phyloP scores from a whole-genome alignment of 1,140 invertebrate genomes.

The Drosophila littoralis region DNA sequence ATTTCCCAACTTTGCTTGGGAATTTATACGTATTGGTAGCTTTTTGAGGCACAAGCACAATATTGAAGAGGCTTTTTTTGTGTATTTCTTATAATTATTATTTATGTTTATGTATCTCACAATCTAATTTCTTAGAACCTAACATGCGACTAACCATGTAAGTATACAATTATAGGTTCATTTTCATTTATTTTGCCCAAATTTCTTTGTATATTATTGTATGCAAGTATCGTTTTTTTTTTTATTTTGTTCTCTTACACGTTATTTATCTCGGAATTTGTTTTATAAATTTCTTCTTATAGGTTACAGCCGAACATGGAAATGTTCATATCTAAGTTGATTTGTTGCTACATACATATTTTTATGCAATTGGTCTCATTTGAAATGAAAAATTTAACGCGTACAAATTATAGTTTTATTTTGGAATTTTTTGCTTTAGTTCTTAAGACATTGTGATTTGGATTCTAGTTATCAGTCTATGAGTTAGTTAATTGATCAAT shows the following conservation, averaged over 20 bases:
- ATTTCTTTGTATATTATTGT: background rate
- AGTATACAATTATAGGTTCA: conserved; percentile 65
- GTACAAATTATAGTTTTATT: conserved; percentile 69
- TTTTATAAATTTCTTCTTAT: conserved; percentile 50
- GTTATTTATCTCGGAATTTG: conserved; percentile 12
- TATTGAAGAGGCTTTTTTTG: conserved; percentile 41
- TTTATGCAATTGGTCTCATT: conserved; percentile 71
- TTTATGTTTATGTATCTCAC: conserved; percentile 62
- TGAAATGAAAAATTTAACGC: conserved; percentile 47
- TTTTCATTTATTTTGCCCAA: conserved; percentile 28
- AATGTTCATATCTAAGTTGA: conserved; percentile 62
- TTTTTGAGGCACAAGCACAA: conserved; percentile 48
- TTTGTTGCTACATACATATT: conserved; percentile 43
- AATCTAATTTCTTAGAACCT: conserved; percentile 76
- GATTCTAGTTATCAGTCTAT: conserved; percentile 54
- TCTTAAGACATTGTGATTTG: conserved; percentile 64
- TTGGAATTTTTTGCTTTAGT: conserved; percentile 37
- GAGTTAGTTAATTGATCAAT: conserved; percentile 35
- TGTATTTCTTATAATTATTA: conserved; percentile 58
- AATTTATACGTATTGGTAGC: conserved; percentile 24
- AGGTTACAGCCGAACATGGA: conserved; percentile 53
- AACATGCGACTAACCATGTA: conserved; percentile 82
- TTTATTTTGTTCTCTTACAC: conserved; percentile 3
- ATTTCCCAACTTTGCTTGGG: conserved; percentile 1
- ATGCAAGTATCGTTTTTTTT: background rate